These are phyloP conservation scores for Toxotes lorentzi DNA, from an alignment of 2,797 vertebrate species.

Conservation along the genomic window DNA sequence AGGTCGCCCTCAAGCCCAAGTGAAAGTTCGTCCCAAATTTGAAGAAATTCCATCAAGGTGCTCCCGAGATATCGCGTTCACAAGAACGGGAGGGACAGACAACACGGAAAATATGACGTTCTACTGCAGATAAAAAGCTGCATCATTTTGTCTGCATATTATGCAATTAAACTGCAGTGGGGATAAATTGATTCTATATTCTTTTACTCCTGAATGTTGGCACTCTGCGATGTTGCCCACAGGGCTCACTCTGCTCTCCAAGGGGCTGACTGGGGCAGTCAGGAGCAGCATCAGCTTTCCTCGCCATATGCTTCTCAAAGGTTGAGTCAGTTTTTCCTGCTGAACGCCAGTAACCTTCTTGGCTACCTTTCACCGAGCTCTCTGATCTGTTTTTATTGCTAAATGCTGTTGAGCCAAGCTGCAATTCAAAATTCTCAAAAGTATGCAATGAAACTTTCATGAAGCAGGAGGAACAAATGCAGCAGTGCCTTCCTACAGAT, in stretches of 20 bases:
- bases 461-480: conserved; percentile 4
- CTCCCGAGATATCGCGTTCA: too few species aligned
- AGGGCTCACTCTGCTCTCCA: neutral
- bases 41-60: too few species aligned
- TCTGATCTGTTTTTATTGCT: conserved; percentile 21
- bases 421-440: conserved; percentile 6
- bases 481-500: neutral
- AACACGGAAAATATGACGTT: conserved; percentile 12
- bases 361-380: neutral
- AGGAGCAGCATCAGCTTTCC: conserved; percentile 20
- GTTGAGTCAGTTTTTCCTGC: conserved; percentile 35
- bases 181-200: conserved; percentile 15
- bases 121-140: neutral
- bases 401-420: neutral
- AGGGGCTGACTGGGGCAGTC: conserved; percentile 3
- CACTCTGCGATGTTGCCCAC: conserved; percentile 17
- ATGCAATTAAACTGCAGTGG: conserved; percentile 7
- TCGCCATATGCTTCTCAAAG: conserved; percentile 6
- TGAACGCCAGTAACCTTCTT: conserved; percentile 1
- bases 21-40: too few species aligned
- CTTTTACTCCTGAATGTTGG: conserved; percentile 1
- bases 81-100: too few species aligned
- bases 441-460: neutral
- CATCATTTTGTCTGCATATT: conserved; percentile 16
- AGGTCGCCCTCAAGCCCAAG: too few species aligned